These are phyloP conservation scores for Anniella stebbinsi DNA, from an alignment of 2,797 vertebrate genomes.

Conservation along the genomic window DNA sequence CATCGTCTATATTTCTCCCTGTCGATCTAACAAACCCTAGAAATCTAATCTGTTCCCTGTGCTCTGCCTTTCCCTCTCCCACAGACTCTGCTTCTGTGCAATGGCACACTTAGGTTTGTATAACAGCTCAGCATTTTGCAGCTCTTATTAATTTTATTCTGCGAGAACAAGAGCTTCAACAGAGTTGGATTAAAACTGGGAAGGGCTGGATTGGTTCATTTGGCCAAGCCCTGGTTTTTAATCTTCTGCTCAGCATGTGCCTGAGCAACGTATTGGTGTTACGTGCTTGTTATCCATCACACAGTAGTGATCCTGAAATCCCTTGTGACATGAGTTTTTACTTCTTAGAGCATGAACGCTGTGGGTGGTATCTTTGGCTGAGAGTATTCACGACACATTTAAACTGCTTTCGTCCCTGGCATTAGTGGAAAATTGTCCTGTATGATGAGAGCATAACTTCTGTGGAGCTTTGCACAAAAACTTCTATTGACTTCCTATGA, in stretches of 20 bases:
- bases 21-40: not conserved
- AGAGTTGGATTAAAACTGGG: constrained; percentile 15
- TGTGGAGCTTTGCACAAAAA: not conserved
- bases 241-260: not conserved
- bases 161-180: not conserved
- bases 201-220: not conserved
- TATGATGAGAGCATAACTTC: not conserved
- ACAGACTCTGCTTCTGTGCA: not conserved
- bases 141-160: constrained; percentile 19
- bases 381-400: not conserved
- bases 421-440: not conserved
- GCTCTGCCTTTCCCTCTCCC: not conserved
- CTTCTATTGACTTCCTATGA: not conserved
- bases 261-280: not conserved
- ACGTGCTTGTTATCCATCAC: not conserved
- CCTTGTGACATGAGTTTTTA: not conserved
- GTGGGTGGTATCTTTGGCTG: not conserved
- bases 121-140: not conserved
- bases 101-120: not conserved
- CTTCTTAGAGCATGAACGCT: not conserved
- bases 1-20: not conserved
- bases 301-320: not conserved
- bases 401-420: not conserved
- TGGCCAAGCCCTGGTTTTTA: constrained; percentile 12
- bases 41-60: not conserved